A percentile compares a stretch with the other conserved stretches of the same genome.
Conservation (phyloP, 1,140 invertebrate genomes). For the Calliphora vicina region DNA sequence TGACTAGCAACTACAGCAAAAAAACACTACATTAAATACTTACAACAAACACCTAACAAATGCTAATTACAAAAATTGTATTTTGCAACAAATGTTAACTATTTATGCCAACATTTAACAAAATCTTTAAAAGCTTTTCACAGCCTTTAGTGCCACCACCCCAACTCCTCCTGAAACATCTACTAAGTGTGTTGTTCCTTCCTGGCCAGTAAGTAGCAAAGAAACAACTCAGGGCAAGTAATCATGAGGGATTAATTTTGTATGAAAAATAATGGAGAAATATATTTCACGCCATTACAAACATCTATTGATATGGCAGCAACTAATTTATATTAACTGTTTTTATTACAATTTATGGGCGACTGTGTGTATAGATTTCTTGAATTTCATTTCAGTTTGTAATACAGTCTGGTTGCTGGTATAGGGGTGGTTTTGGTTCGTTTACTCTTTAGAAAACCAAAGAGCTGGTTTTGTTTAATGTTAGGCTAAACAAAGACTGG, state of each 20-base stretch:
- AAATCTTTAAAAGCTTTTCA: neutral
- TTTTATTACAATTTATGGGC: constrained; percentile 15
- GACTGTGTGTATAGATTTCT: neutral
- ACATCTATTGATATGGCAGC: constrained; percentile 25
- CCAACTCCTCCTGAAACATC: too few relatives aligned
- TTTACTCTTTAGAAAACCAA: neutral
- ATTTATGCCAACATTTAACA: neutral
- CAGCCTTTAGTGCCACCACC: neutral
- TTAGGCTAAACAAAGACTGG: too few relatives aligned
- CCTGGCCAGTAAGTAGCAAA: neutral
- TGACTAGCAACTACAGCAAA: too few relatives aligned
- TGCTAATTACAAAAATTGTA: neutral
- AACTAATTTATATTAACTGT: constrained; percentile 30
- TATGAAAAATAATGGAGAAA: constrained; percentile 11
- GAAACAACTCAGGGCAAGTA: neutral
- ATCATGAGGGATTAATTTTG: constrained; percentile 26
- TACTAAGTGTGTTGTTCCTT: too few relatives aligned
- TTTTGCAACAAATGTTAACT: neutral
- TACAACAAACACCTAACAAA: neutral
- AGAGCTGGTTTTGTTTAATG: too few relatives aligned
- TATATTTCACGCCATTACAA: constrained; percentile 12
- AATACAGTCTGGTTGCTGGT: neutral
- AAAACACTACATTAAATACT: neutral
- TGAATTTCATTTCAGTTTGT: neutral
- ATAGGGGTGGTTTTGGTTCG: neutral